These are phyloP conservation scores for Caenorhabditis sulstoni DNA, from an alignment of 2,888 invertebrate species.

Conservation along the genomic window DNA sequence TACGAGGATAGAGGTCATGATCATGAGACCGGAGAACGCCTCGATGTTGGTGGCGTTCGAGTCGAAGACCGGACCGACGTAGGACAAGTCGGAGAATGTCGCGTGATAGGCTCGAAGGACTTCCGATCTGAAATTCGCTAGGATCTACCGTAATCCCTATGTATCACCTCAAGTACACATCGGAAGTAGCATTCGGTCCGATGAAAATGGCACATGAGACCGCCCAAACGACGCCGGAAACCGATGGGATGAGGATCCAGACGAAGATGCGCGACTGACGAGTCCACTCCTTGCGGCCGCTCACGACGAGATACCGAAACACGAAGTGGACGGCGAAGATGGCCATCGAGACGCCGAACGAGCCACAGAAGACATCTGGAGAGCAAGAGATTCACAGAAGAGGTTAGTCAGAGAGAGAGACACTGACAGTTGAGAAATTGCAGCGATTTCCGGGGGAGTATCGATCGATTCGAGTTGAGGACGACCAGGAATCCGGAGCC, in stretches of 20 bases:
- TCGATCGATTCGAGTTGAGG: too few relatives aligned
- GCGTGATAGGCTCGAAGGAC: too few relatives aligned
- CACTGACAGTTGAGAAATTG: background rate
- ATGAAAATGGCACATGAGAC: too few relatives aligned
- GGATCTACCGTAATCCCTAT: too few relatives aligned
- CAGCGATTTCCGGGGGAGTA: too few relatives aligned
- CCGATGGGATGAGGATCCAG: background rate
- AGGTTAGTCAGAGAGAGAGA: background rate
- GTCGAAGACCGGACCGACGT: constrained; percentile 8
- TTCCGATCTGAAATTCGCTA: too few relatives aligned
- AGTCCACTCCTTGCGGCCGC: background rate
- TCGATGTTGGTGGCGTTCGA: background rate
- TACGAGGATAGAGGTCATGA: background rate
- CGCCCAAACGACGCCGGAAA: constrained; percentile 1
- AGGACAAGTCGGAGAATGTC: background rate
- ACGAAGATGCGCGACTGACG: background rate
- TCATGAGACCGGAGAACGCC: background rate
- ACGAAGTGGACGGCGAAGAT: constrained; percentile 1
- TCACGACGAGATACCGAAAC: background rate
- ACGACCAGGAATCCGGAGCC: too few relatives aligned
- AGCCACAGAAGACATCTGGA: background rate
- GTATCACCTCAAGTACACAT: too few relatives aligned
- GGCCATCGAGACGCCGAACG: background rate
- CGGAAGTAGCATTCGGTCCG: too few relatives aligned
- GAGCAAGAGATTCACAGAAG: background rate